Conservation (phyloP, 2,113 vertebrate genomes). For the Rhynchomys soricoides region DNA sequence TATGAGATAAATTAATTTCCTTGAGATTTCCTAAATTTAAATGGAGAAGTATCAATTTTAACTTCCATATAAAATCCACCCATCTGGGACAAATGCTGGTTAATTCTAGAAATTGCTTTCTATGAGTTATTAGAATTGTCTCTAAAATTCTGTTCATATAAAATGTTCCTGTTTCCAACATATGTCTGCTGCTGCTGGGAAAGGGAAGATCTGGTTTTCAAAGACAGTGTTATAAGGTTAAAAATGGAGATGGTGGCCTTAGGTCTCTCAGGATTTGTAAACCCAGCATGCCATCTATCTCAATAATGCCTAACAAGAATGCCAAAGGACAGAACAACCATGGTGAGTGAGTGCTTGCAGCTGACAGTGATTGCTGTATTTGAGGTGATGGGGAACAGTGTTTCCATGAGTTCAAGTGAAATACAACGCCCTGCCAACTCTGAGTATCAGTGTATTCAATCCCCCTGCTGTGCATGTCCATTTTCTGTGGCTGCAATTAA, state of each 20-base stretch:
- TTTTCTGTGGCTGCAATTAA: slow-evolving; percentile 78
- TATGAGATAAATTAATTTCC: slow-evolving; percentile 35
- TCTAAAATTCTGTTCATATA: slow-evolving; percentile 7
- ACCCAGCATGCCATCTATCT: slow-evolving; percentile 66
- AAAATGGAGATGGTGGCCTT: slow-evolving; percentile 69
- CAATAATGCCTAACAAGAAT: slow-evolving; percentile 67
- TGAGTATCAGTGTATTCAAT: slow-evolving; percentile 59
- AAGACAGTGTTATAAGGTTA: slow-evolving; percentile 46
- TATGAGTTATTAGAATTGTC: background rate
- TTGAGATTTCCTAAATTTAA: slow-evolving; percentile 36
- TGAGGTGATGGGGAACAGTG: slow-evolving; percentile 60
- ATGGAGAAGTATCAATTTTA: slow-evolving; percentile 2
- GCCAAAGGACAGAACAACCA: slow-evolving; percentile 63
- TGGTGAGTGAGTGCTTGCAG: slow-evolving; percentile 14
- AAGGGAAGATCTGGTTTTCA: slow-evolving; percentile 4
- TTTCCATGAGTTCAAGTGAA: slow-evolving; percentile 73
- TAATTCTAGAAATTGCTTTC: slow-evolving; percentile 12
- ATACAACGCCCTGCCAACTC: slow-evolving; percentile 71
- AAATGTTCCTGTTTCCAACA: background rate
- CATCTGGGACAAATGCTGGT: slow-evolving; percentile 12
- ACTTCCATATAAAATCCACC: slow-evolving; percentile 42
- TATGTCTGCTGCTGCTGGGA: background rate
- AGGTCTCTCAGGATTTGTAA: slow-evolving; percentile 64
- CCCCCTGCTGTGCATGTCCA: slow-evolving; percentile 64
- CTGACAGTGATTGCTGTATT: slow-evolving; percentile 75